These are phyloP conservation scores for Poeciliopsis retropinna DNA, from an alignment of 2,113 vertebrate species.

Conservation along the genomic window DNA sequence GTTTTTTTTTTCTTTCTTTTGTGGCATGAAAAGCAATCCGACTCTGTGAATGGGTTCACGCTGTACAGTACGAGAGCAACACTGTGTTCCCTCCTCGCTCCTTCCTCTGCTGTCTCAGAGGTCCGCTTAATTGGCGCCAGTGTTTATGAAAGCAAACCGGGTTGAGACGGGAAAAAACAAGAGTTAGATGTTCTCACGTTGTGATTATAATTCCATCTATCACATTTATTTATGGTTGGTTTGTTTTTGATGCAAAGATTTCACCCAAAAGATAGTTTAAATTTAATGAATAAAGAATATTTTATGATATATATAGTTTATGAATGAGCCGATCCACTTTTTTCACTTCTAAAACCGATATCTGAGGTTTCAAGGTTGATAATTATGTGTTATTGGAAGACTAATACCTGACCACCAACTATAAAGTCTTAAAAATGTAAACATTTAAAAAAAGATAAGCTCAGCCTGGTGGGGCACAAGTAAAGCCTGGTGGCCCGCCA, in stretches of 20 bases:
- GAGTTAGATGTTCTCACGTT: background rate
- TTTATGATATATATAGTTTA: background rate
- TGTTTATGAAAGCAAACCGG: conserved; percentile 7
- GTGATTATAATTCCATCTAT: background rate
- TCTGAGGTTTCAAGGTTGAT: too few relatives aligned
- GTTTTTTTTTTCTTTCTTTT: conserved; percentile 30
- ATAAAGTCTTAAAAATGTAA: too few relatives aligned
- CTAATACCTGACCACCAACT: too few relatives aligned
- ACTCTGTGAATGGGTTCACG: conserved; percentile 40
- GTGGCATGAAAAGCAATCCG: conserved; percentile 10
- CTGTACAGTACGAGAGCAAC: conserved; percentile 23
- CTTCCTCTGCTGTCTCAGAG: conserved; percentile 17
- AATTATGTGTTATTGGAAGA: too few relatives aligned
- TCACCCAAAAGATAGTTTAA: background rate
- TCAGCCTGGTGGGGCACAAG: too few relatives aligned
- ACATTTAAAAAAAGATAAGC: too few relatives aligned
- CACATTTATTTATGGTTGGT: background rate
- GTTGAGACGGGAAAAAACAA: background rate
- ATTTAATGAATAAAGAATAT: background rate
- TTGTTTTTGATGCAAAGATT: background rate
- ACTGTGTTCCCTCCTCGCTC: conserved; percentile 24
- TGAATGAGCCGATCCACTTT: too few relatives aligned
- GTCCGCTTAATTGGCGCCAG: conserved; percentile 14
- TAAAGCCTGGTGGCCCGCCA: too few relatives aligned
- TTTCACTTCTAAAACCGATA: too few relatives aligned